These are phyloP conservation scores for Trissolcus japonicus DNA, from an alignment of 2,888 invertebrate genomes.

Conservation along the genomic window DNA sequence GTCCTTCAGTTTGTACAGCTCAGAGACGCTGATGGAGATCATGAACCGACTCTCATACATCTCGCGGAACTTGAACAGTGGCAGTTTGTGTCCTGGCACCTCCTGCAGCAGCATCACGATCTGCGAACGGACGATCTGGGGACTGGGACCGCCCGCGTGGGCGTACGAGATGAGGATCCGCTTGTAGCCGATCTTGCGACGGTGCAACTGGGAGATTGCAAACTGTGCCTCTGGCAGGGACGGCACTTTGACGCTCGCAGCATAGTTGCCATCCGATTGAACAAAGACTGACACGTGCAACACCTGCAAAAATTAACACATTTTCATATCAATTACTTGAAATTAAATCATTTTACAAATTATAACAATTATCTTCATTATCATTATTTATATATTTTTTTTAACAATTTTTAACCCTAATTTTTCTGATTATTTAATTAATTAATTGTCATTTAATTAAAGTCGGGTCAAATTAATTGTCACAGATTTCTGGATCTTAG, in stretches of 20 bases:
- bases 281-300: constrained; percentile 80
- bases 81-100: constrained; percentile 85
- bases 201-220: constrained; percentile 89
- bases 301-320: constrained; percentile 76
- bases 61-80: constrained; percentile 88
- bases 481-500: neutral
- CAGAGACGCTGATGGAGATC: constrained; percentile 84
- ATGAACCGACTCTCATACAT: constrained; percentile 89
- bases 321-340: too few relatives aligned
- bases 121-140: constrained; percentile 82
- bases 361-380: too few relatives aligned
- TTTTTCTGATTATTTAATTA: too few relatives aligned
- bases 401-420: too few relatives aligned
- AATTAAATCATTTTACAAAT: too few relatives aligned
- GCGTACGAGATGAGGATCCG: constrained; percentile 87
- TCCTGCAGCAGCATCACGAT: constrained; percentile 86
- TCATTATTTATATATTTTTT: too few relatives aligned
- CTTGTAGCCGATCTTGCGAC: constrained; percentile 88
- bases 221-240: constrained; percentile 84
- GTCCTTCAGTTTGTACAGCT: constrained; percentile 85
- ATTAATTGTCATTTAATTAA: too few relatives aligned
- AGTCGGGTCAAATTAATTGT: too few relatives aligned
- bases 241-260: constrained; percentile 84
- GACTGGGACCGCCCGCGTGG: constrained; percentile 81
- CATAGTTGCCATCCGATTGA: constrained; percentile 82